Percentiles rank a stretch among this genome's conserved stretches.
Evolutionary conservation across 2,113 vertebrate species (phyloP).

Genomic region (Irena cyanogastra): DNA sequence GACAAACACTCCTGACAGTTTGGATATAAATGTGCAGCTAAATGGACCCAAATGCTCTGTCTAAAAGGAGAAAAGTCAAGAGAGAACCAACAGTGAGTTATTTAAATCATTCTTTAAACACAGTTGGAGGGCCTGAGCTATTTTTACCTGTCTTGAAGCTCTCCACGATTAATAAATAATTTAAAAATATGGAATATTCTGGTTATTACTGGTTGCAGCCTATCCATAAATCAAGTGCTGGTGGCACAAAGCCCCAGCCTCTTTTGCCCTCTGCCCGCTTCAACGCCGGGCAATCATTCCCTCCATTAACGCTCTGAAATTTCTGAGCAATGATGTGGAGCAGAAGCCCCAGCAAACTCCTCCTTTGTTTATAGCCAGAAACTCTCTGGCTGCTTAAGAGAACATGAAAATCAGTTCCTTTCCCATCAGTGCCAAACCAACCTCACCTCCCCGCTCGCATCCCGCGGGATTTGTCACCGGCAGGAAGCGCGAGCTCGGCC

Average conservation of each 20-base stretch:
- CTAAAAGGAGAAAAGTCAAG: neutral
- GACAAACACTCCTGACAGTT: neutral
- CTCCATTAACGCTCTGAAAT: neutral
- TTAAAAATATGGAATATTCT: neutral
- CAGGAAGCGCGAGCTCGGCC: slow-evolving; percentile 57
- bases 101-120: neutral
- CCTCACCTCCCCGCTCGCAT: slow-evolving; percentile 39
- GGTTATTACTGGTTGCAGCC: neutral
- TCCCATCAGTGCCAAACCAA: slow-evolving; percentile 59
- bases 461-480: slow-evolving; percentile 48
- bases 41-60: neutral
- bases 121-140: neutral
- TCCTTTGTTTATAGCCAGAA: slow-evolving; percentile 53
- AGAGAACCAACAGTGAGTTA: neutral
- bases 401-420: slow-evolving; percentile 36
- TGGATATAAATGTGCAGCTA: neutral
- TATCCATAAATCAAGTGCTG: neutral
- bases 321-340: neutral
- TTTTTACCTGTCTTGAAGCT: neutral
- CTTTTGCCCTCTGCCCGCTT: neutral
- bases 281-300: neutral
- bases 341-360: neutral
- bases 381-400: slow-evolving; percentile 43
- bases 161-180: neutral
- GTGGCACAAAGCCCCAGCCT: neutral